Evolutionary conservation across 2,113 vertebrate genomes (phyloP).

Genomic region (Mesoclemmys tuberculata): DNA sequence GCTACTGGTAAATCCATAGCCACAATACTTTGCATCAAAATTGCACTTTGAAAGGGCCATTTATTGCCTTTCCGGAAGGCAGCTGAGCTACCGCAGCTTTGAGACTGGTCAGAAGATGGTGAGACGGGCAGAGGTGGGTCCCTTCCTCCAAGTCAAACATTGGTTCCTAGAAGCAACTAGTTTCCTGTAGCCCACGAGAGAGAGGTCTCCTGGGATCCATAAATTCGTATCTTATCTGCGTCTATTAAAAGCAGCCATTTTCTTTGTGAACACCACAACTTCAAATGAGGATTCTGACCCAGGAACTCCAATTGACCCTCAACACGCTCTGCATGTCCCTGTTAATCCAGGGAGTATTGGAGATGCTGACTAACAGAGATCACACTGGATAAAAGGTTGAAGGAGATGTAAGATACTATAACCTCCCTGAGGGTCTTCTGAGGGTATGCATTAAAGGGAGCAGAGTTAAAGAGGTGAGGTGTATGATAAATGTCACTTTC

Average conservation of each 20-base stretch:
- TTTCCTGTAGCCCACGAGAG: background rate
- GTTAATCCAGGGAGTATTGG: background rate
- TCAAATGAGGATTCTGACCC: background rate
- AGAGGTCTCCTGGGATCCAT: background rate
- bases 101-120: background rate
- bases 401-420: background rate
- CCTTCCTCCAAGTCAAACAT: background rate
- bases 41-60: background rate
- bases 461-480: background rate
- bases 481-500: background rate
- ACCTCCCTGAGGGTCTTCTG: accelerated
- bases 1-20: background rate
- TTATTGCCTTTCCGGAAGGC: background rate
- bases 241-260: background rate
- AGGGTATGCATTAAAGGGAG: background rate
- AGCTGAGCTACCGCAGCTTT: background rate
- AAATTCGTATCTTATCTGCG: background rate
- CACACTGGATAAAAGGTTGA: accelerated
- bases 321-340: accelerated
- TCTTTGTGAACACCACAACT: accelerated
- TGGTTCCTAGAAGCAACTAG: background rate
- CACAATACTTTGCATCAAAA: constrained; percentile 17
- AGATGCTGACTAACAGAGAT: background rate
- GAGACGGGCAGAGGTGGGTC: background rate
- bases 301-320: background rate